Conservation (phyloP, 2,113 vertebrate genomes). For the Halichoerus grypus region DNA sequence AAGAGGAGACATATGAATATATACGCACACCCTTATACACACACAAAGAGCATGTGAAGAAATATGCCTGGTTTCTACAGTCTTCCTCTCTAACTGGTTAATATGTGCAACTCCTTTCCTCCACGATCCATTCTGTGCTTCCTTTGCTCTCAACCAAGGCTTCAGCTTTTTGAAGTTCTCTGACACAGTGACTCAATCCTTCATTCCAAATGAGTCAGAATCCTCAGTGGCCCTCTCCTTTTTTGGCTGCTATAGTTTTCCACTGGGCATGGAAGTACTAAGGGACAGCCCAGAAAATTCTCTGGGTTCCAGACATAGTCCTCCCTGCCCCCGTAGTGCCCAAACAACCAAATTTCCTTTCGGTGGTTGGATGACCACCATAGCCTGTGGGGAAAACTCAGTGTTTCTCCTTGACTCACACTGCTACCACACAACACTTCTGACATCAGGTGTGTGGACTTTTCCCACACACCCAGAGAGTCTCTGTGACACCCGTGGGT, state of each 20-base stretch:
- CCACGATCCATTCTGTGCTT: not conserved
- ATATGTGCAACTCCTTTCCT: not conserved
- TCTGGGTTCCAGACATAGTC: not conserved
- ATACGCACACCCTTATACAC: no score
- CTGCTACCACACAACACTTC: not conserved
- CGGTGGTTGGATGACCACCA: not conserved
- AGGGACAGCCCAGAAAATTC: not conserved
- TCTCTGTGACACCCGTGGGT: not conserved
- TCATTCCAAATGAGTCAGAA: not conserved
- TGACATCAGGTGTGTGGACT: not conserved
- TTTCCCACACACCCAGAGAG: no score
- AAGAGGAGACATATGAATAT: not conserved
- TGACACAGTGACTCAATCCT: not conserved
- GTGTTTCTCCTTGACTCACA: not conserved
- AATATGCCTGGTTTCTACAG: not conserved
- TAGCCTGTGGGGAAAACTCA: no score
- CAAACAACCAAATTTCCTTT: not conserved
- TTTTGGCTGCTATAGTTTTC: not conserved
- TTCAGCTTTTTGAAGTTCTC: not conserved
- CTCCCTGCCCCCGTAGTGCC: not conserved
- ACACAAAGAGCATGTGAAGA: not conserved
- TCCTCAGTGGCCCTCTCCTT: not conserved
- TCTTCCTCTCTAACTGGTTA: no score
- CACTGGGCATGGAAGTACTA: not conserved
- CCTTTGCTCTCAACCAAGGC: not conserved